A percentile compares a stretch with the other conserved stretches of the same genome.
Conservation (phyloP, 2,888 invertebrate species). For the Flexamia atlantica region DNA sequence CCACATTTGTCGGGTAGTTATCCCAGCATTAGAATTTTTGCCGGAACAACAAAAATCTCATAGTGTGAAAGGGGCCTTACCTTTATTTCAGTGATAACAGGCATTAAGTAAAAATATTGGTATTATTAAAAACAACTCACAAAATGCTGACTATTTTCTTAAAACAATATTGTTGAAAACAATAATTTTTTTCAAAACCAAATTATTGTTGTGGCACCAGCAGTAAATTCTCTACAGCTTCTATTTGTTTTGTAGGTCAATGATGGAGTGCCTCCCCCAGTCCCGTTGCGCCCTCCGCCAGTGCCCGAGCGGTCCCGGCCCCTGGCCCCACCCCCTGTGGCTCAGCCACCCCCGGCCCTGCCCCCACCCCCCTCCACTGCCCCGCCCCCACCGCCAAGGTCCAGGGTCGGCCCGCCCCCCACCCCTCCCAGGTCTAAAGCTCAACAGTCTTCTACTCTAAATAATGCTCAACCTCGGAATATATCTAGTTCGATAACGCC, state of each 20-base stretch:
- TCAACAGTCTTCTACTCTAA: conserved; percentile 58
- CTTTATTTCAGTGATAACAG: no score
- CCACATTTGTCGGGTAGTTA: no score
- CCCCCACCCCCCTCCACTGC: conserved; percentile 69
- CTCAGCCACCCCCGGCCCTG: conserved; percentile 74
- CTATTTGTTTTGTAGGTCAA: background rate
- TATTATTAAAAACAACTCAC: no score
- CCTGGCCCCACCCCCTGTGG: conserved; percentile 74
- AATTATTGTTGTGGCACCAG: no score
- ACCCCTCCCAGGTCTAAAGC: conserved; percentile 73
- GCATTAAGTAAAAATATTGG: no score
- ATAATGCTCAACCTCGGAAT: conserved; percentile 58
- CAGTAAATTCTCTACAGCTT: no score
- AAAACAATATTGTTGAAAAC: no score
- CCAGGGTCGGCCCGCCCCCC: conserved; percentile 70
- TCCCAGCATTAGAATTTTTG: no score
- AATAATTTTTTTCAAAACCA: no score
- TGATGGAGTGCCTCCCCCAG: conserved; percentile 66
- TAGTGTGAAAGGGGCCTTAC: no score
- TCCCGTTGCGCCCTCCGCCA: conserved; percentile 72
- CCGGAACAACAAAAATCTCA: no score
- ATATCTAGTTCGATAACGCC: conserved; percentile 29
- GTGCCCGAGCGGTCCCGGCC: conserved; percentile 67
- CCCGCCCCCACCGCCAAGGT: conserved; percentile 69
- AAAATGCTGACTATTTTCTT: no score